Conservation (phyloP, 2,888 invertebrate species). For the Lithophane leautieri region DNA sequence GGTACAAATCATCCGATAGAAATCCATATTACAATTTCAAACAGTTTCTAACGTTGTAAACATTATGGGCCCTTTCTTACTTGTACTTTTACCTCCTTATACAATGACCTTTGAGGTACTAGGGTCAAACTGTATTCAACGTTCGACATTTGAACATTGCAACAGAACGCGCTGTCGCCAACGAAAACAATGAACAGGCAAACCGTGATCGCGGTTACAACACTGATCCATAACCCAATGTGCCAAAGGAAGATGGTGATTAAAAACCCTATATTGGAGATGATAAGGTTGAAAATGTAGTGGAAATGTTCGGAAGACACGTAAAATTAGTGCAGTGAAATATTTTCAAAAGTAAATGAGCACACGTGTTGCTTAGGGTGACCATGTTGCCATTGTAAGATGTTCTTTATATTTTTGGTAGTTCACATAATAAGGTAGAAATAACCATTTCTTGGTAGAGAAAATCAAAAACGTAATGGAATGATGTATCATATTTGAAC, state of each 20-base stretch:
- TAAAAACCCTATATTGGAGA: neutral
- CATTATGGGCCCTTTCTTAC: conserved; percentile 18
- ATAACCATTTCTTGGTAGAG: neutral
- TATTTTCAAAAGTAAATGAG: conserved; percentile 60
- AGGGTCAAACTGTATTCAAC: conserved; percentile 61
- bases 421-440: neutral
- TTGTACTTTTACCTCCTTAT: conserved; percentile 52
- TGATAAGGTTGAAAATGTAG: conserved; percentile 31
- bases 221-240: conserved; percentile 43
- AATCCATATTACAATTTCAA: conserved; percentile 12
- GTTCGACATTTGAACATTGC: conserved; percentile 63
- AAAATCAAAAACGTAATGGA: conserved; percentile 11
- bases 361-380: conserved; percentile 52
- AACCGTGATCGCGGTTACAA: conserved; percentile 57
- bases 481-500: conserved; percentile 30
- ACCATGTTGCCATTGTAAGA: conserved; percentile 10
- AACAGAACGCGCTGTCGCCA: conserved; percentile 60
- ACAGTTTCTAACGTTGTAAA: conserved; percentile 25
- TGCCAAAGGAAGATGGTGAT: neutral
- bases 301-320: conserved; percentile 15
- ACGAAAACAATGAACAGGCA: conserved; percentile 69
- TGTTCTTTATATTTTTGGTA: neutral
- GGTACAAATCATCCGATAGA: neutral
- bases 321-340: conserved; percentile 61
- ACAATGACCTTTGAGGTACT: conserved; percentile 59